phyloP scores from a whole-genome alignment of 2,888 invertebrate species.

The Stenodera caucasica region DNA sequence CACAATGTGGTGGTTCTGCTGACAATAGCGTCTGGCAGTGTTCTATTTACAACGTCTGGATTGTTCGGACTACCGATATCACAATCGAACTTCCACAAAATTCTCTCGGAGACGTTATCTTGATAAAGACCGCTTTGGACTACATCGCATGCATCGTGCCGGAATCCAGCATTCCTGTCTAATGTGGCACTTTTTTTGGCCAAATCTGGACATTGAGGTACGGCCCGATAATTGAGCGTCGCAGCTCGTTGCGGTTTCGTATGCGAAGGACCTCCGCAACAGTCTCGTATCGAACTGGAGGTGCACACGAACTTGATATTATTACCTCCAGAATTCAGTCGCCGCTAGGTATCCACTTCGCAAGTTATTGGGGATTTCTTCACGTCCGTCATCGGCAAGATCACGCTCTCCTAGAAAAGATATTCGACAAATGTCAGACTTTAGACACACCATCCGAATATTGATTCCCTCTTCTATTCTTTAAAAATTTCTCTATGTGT shows the following conservation, averaged over 20 bases:
- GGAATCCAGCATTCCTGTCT: slow-evolving; percentile 28
- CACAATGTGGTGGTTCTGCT: slow-evolving; percentile 56
- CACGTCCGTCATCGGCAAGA: slow-evolving; percentile 68
- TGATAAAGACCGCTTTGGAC: slow-evolving; percentile 88
- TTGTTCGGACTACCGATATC: slow-evolving; percentile 53
- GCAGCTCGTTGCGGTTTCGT: slow-evolving; percentile 45
- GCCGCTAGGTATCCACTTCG: slow-evolving; percentile 61
- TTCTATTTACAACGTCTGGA: slow-evolving; percentile 53
- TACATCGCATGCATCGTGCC: slow-evolving; percentile 75
- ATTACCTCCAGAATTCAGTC: slow-evolving; percentile 51
- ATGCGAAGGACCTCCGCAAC: slow-evolving; percentile 53
- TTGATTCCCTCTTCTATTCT: not conserved
- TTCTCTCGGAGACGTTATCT: slow-evolving; percentile 72
- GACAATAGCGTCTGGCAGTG: slow-evolving; percentile 51
- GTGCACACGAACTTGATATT: slow-evolving; percentile 50
- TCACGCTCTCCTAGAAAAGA: slow-evolving; percentile 60
- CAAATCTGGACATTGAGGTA: slow-evolving; percentile 44
- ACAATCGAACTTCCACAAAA: slow-evolving; percentile 56
- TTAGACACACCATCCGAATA: not conserved
- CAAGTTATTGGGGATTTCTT: slow-evolving; percentile 65
- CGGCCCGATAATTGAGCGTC: slow-evolving; percentile 47
- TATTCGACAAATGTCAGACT: not conserved
- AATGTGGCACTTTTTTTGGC: slow-evolving; percentile 41
- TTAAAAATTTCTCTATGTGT: not conserved
- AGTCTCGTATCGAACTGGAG: slow-evolving; percentile 53